Percentiles rank a stretch among this genome's conserved stretches.
Conservation (phyloP, 2,113 vertebrate species). For the Ochotona curzoniae region DNA sequence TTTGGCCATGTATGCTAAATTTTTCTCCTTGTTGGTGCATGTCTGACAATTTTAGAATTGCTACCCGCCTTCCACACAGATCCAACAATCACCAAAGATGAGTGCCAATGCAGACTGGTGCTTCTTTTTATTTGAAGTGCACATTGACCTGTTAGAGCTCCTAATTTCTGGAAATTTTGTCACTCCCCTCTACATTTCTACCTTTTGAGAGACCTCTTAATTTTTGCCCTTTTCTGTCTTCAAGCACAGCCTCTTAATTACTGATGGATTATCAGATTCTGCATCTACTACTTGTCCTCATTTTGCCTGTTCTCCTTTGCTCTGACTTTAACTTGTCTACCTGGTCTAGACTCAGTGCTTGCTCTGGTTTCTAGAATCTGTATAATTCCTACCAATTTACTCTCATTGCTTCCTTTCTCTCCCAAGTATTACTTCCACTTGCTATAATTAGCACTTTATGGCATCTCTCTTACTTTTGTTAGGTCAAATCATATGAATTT, state of each 20-base stretch:
- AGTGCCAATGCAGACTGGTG: not conserved
- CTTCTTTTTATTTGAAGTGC: constrained; percentile 57
- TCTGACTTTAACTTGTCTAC: not conserved
- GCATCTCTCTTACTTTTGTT: constrained; percentile 57
- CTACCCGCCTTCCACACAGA: not conserved
- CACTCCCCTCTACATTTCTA: not conserved
- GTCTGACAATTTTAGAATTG: not conserved
- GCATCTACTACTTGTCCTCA: not conserved
- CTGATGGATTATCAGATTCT: not conserved
- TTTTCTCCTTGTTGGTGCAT: not conserved
- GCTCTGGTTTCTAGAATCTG: constrained; percentile 39
- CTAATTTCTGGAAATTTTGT: not conserved
- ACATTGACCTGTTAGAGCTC: not conserved
- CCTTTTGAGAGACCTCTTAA: not conserved
- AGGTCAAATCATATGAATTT: constrained; percentile 16
- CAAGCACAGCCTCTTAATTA: not conserved
- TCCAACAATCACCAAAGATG: not conserved
- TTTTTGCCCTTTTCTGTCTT: not conserved
- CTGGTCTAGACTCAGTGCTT: not conserved
- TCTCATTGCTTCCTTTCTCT: not conserved
- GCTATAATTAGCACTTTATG: not conserved
- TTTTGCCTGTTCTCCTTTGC: constrained; percentile 22
- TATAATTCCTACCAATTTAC: constrained; percentile 6
- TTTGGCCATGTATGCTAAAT: not conserved
- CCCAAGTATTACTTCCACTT: not conserved